Evolutionary conservation across 2,113 vertebrate genomes (phyloP), one percentile per base, ranked within the genome.

Genomic region (Puntigrus tetrazona): DNA sequence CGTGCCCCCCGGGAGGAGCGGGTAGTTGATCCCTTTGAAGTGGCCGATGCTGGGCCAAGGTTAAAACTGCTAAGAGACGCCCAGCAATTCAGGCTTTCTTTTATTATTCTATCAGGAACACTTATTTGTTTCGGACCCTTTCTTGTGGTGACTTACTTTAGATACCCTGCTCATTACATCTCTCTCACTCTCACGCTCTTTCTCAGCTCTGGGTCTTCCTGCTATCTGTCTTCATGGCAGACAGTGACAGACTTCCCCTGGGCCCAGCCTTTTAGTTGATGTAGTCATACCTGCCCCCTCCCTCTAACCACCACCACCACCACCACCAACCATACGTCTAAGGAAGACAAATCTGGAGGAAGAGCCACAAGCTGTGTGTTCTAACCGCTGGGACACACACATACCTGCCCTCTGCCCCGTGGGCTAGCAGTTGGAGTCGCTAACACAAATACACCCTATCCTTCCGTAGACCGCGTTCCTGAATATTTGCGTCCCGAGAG

Each of bases 381-480:
- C 69, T 78, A 73, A 87, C 41, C 84, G 10, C 69, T 75, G 75
- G 73, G 73, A 72, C 82, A 73, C 34, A 78, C 50, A 78, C 52
- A 85, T 89, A 90, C 86, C 88, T 90, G 89, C 81, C 89, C 87
- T 86, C 65, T 88, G 87, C 81, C 84, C 85, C 75, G 61, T 86
- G 87, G 88, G 78, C 82, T 67, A 52, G 67, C 79, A 52, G 75
- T 36, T 63, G 43, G 72, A 31, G 59, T 79, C 69, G 84, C 89
- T 87, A 82, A 81, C 85, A 89, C 47, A 84, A 88, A 86, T 88
- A 88, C 86, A 84, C 85, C 84, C 83, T 87, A 86, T 90, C 84
- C 88, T 88, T 89, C 84, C 86, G 57, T 38, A 90, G 83, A n/a
- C 29, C 11, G 14, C 52, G 38, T 74, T 81, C 67, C 80, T 45